Evolutionary conservation across 2,888 invertebrate species (phyloP).

Genomic region (Hypsopygia costalis): DNA sequence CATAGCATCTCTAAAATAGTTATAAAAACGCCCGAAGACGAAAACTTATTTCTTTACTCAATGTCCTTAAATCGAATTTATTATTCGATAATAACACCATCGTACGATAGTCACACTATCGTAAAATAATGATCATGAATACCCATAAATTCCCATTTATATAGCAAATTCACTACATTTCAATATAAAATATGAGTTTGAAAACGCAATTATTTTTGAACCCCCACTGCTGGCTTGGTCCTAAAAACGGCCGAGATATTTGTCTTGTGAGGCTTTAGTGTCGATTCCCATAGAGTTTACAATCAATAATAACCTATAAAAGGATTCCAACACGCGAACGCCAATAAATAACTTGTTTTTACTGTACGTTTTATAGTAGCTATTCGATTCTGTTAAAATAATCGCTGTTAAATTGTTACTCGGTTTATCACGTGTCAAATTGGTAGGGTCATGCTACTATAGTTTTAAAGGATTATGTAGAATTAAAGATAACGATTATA

Average conservation of each 20-base stretch:
- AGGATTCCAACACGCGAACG: slow-evolving; percentile 24
- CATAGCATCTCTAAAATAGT: no score
- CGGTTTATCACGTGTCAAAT: slow-evolving; percentile 2
- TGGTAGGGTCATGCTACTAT: no score
- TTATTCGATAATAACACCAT: no score
- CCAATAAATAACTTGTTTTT: slow-evolving; percentile 26
- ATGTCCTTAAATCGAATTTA: no score
- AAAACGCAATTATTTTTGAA: slow-evolving; percentile 47
- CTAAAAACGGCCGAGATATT: slow-evolving; percentile 46
- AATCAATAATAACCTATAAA: slow-evolving; percentile 45
- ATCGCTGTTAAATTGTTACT: slow-evolving; percentile 1
- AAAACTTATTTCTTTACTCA: no score
- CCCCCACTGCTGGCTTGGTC: slow-evolving; percentile 36
- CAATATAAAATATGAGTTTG: slow-evolving; percentile 28
- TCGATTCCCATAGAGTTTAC: slow-evolving; percentile 48
- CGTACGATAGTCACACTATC: no score
- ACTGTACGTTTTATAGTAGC: slow-evolving; percentile 11
- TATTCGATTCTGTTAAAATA: slow-evolving; percentile 9
- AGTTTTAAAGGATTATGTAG: no score
- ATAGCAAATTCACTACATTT: slow-evolving; percentile 33
- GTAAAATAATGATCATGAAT: slow-evolving; percentile 34
- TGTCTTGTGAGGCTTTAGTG: slow-evolving; percentile 49
- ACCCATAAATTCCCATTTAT: slow-evolving; percentile 35
- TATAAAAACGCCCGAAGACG: no score
- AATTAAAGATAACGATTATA: no score